phyloP scores from a whole-genome alignment of 2,113 vertebrate genomes.

The Guaruba guarouba region DNA sequence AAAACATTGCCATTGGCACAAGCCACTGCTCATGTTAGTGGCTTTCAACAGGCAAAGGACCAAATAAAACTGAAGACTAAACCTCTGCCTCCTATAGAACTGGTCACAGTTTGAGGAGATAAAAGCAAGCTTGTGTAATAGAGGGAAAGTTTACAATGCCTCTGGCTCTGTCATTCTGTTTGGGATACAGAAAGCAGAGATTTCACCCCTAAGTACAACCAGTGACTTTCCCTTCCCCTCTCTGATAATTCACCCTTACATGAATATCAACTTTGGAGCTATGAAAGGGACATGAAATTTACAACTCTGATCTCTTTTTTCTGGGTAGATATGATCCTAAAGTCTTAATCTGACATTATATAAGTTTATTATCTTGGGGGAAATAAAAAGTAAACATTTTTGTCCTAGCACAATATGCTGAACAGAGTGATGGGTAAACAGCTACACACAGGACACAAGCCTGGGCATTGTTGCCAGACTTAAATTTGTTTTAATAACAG shows the following conservation, averaged over 20 bases:
- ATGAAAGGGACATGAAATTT: not conserved
- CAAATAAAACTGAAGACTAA: constrained; percentile 35
- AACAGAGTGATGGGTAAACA: not conserved
- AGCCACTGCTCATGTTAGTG: not conserved
- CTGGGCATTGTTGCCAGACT: not conserved
- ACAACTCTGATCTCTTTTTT: not conserved
- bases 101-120: not conserved
- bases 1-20: constrained; percentile 43
- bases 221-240: not conserved
- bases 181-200: not conserved
- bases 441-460: not conserved
- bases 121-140: not conserved
- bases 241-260: not conserved
- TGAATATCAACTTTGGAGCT: not conserved
- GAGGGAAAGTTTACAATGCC: not conserved
- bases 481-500: not conserved
- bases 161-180: not conserved
- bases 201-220: not conserved
- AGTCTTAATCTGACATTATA: not conserved
- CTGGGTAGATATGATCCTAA: not conserved
- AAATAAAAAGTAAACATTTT: not conserved
- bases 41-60: not conserved
- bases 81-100: not conserved
- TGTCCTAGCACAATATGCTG: not conserved
- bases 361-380: not conserved